phyloP scores from a whole-genome alignment of 2,888 invertebrate genomes.

The Macrophya annulata region DNA sequence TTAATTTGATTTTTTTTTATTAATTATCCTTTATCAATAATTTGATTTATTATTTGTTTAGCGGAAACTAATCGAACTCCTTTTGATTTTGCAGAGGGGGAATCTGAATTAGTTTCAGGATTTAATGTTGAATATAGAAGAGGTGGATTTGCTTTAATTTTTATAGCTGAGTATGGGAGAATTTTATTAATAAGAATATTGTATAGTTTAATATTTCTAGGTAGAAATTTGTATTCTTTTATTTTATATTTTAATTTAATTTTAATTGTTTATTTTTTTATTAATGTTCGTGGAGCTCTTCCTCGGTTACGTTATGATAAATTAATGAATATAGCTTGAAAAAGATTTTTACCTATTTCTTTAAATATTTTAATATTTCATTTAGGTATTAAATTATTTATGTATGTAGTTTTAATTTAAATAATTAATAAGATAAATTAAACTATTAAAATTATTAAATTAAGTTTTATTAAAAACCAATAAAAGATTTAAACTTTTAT shows the following conservation, averaged over 20 bases:
- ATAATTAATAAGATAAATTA: constrained; percentile 66
- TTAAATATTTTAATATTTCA: constrained; percentile 84
- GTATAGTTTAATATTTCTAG: constrained; percentile 83
- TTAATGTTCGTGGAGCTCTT: constrained; percentile 85
- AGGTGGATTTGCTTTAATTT: constrained; percentile 87
- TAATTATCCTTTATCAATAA: constrained; percentile 82
- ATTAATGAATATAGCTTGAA: constrained; percentile 87
- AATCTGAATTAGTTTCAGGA: constrained; percentile 89
- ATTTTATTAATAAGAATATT: constrained; percentile 87
- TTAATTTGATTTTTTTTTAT: constrained; percentile 82
- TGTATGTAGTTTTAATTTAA: constrained; percentile 71
- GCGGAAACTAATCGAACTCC: constrained; percentile 89
- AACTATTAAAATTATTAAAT: too few species aligned
- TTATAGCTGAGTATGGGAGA: constrained; percentile 86
- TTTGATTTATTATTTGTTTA: constrained; percentile 84
- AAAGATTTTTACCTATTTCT: constrained; percentile 84
- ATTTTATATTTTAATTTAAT: constrained; percentile 82
- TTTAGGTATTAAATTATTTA: constrained; percentile 81
- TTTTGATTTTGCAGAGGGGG: constrained; percentile 91
- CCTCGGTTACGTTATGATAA: constrained; percentile 90
- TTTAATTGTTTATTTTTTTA: constrained; percentile 83
- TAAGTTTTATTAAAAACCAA: constrained; percentile 60
- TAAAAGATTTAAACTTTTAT: constrained; percentile 81
- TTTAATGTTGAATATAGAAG: constrained; percentile 91
- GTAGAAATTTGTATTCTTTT: constrained; percentile 79